These are phyloP conservation scores for Ammodytes dubius DNA, from an alignment of 2,113 vertebrate species.

Conservation along the genomic window DNA sequence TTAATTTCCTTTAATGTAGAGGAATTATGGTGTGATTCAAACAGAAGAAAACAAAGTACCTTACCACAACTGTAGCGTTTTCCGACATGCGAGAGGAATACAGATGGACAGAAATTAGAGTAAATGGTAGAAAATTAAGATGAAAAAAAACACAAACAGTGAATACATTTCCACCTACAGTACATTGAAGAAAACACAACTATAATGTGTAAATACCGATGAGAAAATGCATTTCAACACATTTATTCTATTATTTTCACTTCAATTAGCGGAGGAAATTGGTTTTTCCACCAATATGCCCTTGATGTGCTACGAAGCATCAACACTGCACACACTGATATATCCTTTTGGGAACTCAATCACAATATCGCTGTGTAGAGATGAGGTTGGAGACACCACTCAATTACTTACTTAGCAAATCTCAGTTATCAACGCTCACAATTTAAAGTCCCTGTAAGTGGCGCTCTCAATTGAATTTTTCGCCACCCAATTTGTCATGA, in stretches of 20 bases:
- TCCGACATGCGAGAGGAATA: neutral
- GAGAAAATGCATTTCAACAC: conserved; percentile 11
- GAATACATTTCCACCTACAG: conserved; percentile 27
- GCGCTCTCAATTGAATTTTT: conserved; percentile 25
- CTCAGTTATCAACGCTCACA: conserved; percentile 18
- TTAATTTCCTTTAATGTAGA: neutral
- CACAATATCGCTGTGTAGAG: conserved; percentile 26
- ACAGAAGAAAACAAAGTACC: neutral
- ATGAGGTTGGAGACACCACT: neutral
- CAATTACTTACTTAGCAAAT: conserved; percentile 29
- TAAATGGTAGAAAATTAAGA: neutral
- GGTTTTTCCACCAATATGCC: conserved; percentile 23
- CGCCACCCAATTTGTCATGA: conserved; percentile 26
- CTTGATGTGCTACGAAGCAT: conserved; percentile 26
- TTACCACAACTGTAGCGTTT: neutral
- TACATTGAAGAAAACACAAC: conserved; percentile 18
- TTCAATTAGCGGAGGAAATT: conserved; percentile 40
- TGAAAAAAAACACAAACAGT: neutral
- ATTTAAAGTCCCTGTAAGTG: conserved; percentile 33
- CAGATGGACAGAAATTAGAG: neutral
- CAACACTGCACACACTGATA: conserved; percentile 41
- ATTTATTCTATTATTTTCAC: conserved; percentile 10
- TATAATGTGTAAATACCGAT: conserved; percentile 5
- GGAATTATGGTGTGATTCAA: neutral
- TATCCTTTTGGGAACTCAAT: conserved; percentile 37